Evolutionary conservation across 2,888 invertebrate species (phyloP).

Genomic region (Sylvicola fuscatus): DNA sequence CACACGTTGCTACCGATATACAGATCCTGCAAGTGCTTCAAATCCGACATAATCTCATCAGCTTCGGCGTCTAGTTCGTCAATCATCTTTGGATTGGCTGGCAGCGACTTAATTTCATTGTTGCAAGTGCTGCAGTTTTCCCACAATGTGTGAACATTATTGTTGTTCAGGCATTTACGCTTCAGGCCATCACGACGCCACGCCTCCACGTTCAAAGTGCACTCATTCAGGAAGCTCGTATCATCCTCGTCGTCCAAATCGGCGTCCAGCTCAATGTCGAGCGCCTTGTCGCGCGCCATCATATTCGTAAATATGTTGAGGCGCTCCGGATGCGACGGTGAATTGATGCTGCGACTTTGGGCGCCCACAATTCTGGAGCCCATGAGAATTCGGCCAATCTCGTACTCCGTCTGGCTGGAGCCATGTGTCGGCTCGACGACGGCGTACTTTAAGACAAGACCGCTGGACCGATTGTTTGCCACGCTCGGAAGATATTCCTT

Average conservation of each 20-base stretch:
- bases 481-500: slow-evolving; percentile 11
- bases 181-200: slow-evolving; percentile 10
- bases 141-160: slow-evolving; percentile 15
- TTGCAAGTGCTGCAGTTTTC: slow-evolving; percentile 18
- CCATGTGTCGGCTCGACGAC: no score
- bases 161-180: slow-evolving; percentile 12
- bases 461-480: no score
- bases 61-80: slow-evolving; percentile 17
- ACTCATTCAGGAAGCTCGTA: slow-evolving; percentile 14
- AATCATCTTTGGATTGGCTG: slow-evolving; percentile 16
- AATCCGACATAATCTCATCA: slow-evolving; percentile 19
- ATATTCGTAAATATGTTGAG: no score
- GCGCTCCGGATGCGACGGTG: no score
- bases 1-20: slow-evolving; percentile 14
- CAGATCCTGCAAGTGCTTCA: slow-evolving; percentile 18
- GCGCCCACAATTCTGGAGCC: no score
- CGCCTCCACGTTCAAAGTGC: slow-evolving; percentile 12
- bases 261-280: slow-evolving; percentile 5
- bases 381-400: no score
- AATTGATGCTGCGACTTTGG: no score
- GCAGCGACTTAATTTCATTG: slow-evolving; percentile 15
- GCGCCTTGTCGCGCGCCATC: no score
- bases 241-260: slow-evolving; percentile 2
- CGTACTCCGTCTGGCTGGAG: no score
- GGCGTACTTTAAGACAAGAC: no score